Base-by-base conservation (phyloP, 2,797 vertebrate genomes). In the Cichlasoma orientale region DNA sequence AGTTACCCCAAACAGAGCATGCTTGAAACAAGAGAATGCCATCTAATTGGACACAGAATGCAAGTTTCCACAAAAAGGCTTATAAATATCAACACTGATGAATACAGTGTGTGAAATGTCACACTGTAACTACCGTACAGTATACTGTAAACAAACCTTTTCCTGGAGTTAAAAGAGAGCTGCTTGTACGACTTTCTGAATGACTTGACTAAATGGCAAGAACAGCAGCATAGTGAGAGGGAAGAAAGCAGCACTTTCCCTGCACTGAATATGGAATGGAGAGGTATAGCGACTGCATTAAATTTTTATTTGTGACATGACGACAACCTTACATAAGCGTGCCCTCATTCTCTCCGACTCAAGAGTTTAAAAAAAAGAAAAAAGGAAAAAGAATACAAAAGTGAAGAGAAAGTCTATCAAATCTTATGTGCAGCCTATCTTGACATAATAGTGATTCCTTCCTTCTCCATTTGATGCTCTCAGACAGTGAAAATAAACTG, bases 241-340 rank as follows among this genome's bases (percentile, higher is more conserved):
- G 66, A 79, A 71, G 53, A 75, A 73, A 66, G 74, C 56, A 47
- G 81, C 25, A 55, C 81, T 83, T 82, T 77, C 55, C 47, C 79
- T 78, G 78, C 74, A 77, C 76, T 89, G 81, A 89, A 90, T 89
- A 86, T 73, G 75, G 72, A 88, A 91, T 78, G 80, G 53, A 72
- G 84, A 88, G 86, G 87, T 92, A 93, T 82, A 88, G 89, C 7
- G 54, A 84, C 86, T 52, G 25, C 79, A 91, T 93, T 66, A 87
- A 92, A 86, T 82, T 92, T 93, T 93, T 87, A 94, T 90, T 82
- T 55, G 84, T 75, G 87, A 92, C 88, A 80, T 78, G 84, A 91
- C 68, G 84, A 92, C 88, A 87, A 88, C 86, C 90, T 94, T 93
- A 93, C 88, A 92, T 93, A 94, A 94, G 89, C 75, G 18, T 89